Conservation (phyloP, 2,113 vertebrate species). For the Rousettus leschenaultii region DNA sequence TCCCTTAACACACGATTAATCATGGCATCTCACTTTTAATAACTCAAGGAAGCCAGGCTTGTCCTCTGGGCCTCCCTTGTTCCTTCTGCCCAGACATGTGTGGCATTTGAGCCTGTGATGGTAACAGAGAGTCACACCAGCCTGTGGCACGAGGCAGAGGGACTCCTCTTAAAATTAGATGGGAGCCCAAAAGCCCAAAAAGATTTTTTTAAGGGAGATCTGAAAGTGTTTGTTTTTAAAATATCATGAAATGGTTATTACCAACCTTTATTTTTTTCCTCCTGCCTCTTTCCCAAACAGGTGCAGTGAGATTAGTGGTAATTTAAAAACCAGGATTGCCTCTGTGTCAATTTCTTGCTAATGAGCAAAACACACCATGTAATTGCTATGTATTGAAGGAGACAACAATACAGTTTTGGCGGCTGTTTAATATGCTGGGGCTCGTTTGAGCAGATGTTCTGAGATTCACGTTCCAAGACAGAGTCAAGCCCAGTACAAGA, state of each 20-base stretch:
- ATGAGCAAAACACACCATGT: slow-evolving; percentile 59
- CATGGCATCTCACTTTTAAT: background rate
- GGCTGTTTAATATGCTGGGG: slow-evolving; percentile 15
- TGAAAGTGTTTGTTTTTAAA: slow-evolving; percentile 53
- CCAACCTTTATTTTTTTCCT: background rate
- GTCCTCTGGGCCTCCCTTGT: background rate
- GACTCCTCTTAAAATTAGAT: background rate
- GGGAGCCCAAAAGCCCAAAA: background rate
- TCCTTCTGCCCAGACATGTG: fast-evolving
- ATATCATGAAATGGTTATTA: slow-evolving; percentile 54
- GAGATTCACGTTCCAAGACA: background rate
- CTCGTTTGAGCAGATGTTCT: slow-evolving; percentile 36
- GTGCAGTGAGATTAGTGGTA: slow-evolving; percentile 60
- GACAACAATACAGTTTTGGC: background rate
- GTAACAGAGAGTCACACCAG: background rate
- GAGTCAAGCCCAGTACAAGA: background rate
- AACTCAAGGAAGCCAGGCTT: background rate
- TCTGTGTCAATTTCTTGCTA: slow-evolving; percentile 61
- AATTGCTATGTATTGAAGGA: slow-evolving; percentile 53
- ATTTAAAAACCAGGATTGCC: slow-evolving; percentile 68
- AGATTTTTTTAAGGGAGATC: slow-evolving; percentile 42
- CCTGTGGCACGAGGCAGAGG: background rate
- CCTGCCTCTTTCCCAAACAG: slow-evolving; percentile 48
- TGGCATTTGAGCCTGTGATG: background rate
- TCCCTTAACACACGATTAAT: background rate